Percentiles rank a stretch among this genome's conserved stretches.
These are phyloP conservation scores for Dunckerocampus dactyliophorus DNA, from an alignment of 2,113 vertebrate species.

Conservation along the genomic window DNA sequence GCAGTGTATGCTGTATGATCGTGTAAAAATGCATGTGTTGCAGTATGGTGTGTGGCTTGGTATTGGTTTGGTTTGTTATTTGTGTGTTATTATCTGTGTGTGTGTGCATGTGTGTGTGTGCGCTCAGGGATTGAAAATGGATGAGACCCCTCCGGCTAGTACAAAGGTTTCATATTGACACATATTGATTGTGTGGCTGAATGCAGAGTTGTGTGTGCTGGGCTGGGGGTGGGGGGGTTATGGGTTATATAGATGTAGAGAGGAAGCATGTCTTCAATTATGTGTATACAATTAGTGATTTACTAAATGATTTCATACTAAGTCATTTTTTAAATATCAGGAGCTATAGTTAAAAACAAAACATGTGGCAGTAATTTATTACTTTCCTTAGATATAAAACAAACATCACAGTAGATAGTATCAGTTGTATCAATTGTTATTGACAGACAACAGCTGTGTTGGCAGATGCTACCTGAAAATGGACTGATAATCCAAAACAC, in stretches of 20 bases:
- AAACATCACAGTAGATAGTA: slow-evolving; percentile 7
- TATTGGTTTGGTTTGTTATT: too few relatives aligned
- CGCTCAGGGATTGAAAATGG: slow-evolving; percentile 29
- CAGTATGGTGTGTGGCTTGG: too few relatives aligned
- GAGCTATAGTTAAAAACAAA: too few relatives aligned
- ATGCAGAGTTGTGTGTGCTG: slow-evolving; percentile 14
- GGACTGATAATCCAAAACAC: slow-evolving; percentile 41
- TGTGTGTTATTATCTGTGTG: too few relatives aligned
- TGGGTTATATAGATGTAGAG: too few relatives aligned
- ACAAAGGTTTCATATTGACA: slow-evolving; percentile 39
- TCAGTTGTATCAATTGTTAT: slow-evolving; percentile 26
- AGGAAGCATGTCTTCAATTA: neutral
- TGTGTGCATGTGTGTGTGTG: slow-evolving; percentile 11
- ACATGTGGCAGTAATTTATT: too few relatives aligned
- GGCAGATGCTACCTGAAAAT: slow-evolving; percentile 22
- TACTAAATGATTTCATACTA: neutral
- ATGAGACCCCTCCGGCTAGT: slow-evolving; percentile 23
- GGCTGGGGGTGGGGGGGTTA: neutral
- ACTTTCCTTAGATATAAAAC: too few relatives aligned
- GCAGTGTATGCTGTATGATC: too few relatives aligned
- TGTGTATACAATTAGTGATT: neutral
- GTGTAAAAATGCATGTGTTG: neutral
- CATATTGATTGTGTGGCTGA: slow-evolving; percentile 46
- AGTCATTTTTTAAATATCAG: too few relatives aligned
- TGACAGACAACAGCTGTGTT: slow-evolving; percentile 43